Evolutionary conservation across 2,113 vertebrate genomes (phyloP), one percentile per base, ranked within the genome.

Genomic region (Pelvicachromis taeniatus): DNA sequence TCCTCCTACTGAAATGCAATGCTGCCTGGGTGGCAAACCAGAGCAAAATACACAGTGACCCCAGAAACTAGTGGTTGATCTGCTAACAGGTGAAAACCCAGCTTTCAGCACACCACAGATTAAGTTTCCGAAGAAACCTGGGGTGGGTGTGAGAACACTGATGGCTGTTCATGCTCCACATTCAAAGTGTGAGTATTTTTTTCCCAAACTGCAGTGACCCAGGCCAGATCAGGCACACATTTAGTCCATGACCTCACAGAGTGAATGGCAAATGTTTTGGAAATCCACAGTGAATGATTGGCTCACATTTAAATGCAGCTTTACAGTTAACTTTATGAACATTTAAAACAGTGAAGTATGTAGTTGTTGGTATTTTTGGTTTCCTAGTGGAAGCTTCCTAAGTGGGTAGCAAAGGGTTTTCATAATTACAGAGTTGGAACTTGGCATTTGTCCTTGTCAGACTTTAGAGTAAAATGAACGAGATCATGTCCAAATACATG

Each of bases 291-390:
- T 77, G 5, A 81, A 83, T 75, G 93, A 95, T 93, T 92, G 92
- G 91, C 92, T 95, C 89, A 89, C 89, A 93, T 94, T 94, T 93
- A 95, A 95, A 95, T 92, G 90, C 78, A 54, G 84, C 93, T 94
- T 89, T 91, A 90, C 92, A 90, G 88, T 86, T 73, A 84, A 89
- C 91, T 94, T 95, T 88, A 88, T 87, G 78, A 91, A 87, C 79
- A 90, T 90, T 84, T 81, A 90, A 58, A 55, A 73, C 79, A 73
- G 77, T 92, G 80, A 94, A 91, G 61, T 73, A 50, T 19, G 68
- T 81, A 80, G 78, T 68, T 42, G 33, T 83, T 89, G 83, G 87
- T 91, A 68, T 87, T 92, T 83, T 83, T 85, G 89, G 48, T 85
- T 83, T 92, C 88, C 77, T 80, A 63, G 77, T 70, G 89, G 86